Percentiles rank a stretch among this genome's conserved stretches.
phyloP scores from a whole-genome alignment of 2,113 vertebrate species.

The Oostethus manadensis region DNA sequence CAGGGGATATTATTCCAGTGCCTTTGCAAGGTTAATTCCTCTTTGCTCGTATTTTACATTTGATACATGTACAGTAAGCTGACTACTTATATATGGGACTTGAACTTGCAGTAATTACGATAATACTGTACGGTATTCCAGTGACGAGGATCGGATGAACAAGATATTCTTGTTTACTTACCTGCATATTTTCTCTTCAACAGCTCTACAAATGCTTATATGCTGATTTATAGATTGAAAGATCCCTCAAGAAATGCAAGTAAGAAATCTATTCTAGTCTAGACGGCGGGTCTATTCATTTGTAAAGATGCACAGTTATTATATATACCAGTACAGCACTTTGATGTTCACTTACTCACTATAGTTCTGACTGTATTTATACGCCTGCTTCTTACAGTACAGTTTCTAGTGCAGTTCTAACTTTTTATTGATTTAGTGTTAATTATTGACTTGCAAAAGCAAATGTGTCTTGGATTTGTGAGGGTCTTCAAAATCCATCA shows the following conservation, averaged over 20 bases:
- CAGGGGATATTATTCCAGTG: slow-evolving; percentile 96
- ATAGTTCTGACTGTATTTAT: too few relatives aligned
- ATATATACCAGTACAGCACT: too few relatives aligned
- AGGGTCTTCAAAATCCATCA: neutral
- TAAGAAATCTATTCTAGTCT: slow-evolving; percentile 78
- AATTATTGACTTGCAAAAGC: neutral
- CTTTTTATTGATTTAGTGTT: neutral
- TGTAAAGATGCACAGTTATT: neutral
- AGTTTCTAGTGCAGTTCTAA: neutral
- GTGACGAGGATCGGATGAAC: too few relatives aligned
- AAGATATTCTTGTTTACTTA: neutral
- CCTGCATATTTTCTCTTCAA: slow-evolving; percentile 9
- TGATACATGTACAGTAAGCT: neutral
- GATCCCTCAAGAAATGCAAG: slow-evolving; percentile 91
- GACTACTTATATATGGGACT: neutral
- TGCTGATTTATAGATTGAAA: slow-evolving; percentile 98
- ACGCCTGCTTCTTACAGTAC: too few relatives aligned
- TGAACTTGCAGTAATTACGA: too few relatives aligned
- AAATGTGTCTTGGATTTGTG: neutral
- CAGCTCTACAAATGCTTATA: slow-evolving; percentile 98
- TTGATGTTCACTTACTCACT: too few relatives aligned
- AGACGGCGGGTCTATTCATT: too few relatives aligned
- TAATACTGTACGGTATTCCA: neutral
- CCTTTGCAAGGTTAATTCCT: slow-evolving; percentile 89
- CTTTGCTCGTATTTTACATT: neutral